These are phyloP conservation scores for Adela reaumurella DNA, from an alignment of 2,888 invertebrate species.

Conservation along the genomic window DNA sequence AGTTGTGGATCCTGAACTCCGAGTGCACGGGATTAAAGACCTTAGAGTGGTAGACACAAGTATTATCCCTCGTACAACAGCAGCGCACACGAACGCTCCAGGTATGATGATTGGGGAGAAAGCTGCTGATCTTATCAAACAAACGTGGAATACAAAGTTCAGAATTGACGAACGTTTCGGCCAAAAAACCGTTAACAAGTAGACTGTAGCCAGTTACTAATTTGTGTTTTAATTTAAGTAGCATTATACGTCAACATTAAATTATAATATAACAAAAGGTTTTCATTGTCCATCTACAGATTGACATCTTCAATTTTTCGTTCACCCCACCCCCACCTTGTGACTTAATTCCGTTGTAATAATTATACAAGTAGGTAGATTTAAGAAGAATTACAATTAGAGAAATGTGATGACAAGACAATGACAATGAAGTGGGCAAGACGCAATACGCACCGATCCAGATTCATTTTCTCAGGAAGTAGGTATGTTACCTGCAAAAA, in stretches of 20 bases:
- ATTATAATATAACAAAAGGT: no score
- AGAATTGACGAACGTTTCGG: slow-evolving; percentile 13
- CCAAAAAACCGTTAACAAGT: slow-evolving; percentile 15
- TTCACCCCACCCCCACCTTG: no score
- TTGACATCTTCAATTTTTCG: no score
- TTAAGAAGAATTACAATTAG: no score
- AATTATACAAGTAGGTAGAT: no score
- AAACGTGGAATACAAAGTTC: slow-evolving; percentile 33
- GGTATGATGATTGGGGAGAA: slow-evolving; percentile 71
- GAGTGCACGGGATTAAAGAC: slow-evolving; percentile 57
- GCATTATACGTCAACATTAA: neutral
- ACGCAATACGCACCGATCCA: no score
- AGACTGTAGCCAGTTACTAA: slow-evolving; percentile 4
- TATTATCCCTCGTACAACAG: slow-evolving; percentile 60
- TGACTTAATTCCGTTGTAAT: no score
- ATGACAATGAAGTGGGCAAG: no score
- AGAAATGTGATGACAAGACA: no score
- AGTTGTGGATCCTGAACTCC: slow-evolving; percentile 61
- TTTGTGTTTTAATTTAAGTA: neutral
- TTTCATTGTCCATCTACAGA: no score
- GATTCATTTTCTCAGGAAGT: no score
- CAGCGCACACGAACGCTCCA: slow-evolving; percentile 67
- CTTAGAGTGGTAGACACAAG: slow-evolving; percentile 68
- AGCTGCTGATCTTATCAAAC: slow-evolving; percentile 62
- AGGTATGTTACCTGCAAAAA: no score